Evolutionary conservation across 2,888 invertebrate species (phyloP).

Genomic region (Torymus texanus): DNA sequence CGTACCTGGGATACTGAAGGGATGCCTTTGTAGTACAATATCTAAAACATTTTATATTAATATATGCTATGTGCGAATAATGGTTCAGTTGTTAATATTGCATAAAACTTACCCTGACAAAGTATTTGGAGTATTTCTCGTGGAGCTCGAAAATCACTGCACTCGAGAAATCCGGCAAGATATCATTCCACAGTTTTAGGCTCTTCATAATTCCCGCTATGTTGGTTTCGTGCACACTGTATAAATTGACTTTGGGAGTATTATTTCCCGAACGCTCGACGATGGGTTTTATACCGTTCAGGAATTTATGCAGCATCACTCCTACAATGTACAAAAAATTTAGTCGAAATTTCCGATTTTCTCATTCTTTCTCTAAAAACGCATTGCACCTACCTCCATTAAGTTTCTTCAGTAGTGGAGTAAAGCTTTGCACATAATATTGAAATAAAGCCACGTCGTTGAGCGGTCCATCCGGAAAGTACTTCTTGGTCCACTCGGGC

Average conservation of each 20-base stretch:
- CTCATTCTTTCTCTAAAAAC: neutral
- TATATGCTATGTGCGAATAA: neutral
- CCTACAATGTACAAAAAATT: neutral
- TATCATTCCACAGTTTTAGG: slow-evolving; percentile 12
- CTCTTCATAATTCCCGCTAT: slow-evolving; percentile 17
- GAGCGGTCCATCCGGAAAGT: slow-evolving; percentile 25
- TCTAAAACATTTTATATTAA: neutral
- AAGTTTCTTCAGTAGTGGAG: slow-evolving; percentile 2
- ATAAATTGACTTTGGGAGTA: slow-evolving; percentile 10
- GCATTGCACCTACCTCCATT: slow-evolving; percentile 25
- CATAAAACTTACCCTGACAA: slow-evolving; percentile 18
- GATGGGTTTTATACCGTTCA: slow-evolving; percentile 8
- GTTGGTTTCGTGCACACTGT: slow-evolving; percentile 20
- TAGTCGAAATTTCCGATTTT: neutral
- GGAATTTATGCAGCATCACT: neutral
- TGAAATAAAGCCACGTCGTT: neutral
- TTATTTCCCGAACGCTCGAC: neutral
- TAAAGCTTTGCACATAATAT: slow-evolving; percentile 19
- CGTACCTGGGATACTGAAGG: neutral
- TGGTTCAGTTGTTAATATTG: too few relatives aligned
- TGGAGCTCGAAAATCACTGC: slow-evolving; percentile 34
- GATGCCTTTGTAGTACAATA: slow-evolving; percentile 24
- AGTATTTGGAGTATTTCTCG: slow-evolving; percentile 7
- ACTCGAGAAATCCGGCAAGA: slow-evolving; percentile 34
- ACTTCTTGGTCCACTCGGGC: slow-evolving; percentile 38